phyloP scores from a whole-genome alignment of 1,140 invertebrate genomes.

The Gyrodactylus salaris region DNA sequence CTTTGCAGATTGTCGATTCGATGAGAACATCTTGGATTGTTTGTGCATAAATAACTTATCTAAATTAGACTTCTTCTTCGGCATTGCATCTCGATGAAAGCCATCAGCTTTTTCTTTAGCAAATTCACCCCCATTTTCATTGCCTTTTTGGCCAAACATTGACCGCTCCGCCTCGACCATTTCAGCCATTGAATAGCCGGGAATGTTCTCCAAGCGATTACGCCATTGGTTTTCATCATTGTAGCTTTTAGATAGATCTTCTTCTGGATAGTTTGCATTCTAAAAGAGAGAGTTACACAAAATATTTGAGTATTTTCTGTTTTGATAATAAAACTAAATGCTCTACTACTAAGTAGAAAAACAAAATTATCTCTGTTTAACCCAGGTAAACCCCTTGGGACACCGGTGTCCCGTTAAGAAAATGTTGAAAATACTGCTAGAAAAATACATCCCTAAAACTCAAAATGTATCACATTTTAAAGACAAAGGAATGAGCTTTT shows the following conservation, averaged over 20 bases:
- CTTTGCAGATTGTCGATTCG: too few relatives aligned
- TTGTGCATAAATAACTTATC: not conserved
- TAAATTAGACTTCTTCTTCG: not conserved
- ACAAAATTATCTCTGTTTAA: too few relatives aligned
- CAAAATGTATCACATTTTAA: too few relatives aligned
- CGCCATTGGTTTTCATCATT: not conserved
- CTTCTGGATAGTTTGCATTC: not conserved
- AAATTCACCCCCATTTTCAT: not conserved
- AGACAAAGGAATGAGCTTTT: too few relatives aligned
- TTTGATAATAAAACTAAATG: too few relatives aligned
- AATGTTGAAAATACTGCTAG: too few relatives aligned
- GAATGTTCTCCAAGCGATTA: not conserved
- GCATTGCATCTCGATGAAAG: not conserved
- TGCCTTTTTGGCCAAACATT: not conserved
- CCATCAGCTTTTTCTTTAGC: not conserved
- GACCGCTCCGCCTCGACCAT: not conserved
- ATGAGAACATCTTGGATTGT: not conserved
- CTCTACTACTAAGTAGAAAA: too few relatives aligned
- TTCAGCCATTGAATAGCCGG: not conserved
- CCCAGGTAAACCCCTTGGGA: too few relatives aligned
- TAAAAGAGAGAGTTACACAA: too few relatives aligned
- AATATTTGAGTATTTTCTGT: too few relatives aligned
- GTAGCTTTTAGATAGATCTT: not conserved
- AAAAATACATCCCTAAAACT: too few relatives aligned
- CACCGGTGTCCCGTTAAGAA: too few relatives aligned